A percentile compares a stretch with the other conserved stretches of the same genome.
Conservation (phyloP, 1,140 invertebrate genomes). For the Helicoverpa armigera region DNA sequence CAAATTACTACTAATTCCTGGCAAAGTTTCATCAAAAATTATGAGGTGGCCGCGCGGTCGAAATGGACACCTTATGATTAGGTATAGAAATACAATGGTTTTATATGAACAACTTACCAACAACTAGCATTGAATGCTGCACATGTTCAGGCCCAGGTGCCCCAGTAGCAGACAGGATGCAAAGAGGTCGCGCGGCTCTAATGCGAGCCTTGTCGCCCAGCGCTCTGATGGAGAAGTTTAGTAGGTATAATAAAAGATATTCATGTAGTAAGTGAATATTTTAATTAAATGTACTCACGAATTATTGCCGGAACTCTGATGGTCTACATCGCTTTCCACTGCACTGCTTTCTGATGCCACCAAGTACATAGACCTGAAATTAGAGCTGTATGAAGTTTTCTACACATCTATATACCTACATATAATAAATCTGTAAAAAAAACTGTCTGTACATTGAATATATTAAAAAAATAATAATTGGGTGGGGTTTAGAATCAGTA, state of each 20-base stretch:
- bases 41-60: no score
- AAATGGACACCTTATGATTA: no score
- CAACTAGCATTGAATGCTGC: conserved; percentile 75
- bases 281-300: conserved; percentile 68
- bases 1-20: no score
- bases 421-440: no score
- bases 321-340: conserved; percentile 77
- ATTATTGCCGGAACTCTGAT: conserved; percentile 72
- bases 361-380: conserved; percentile 79
- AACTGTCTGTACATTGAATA: no score
- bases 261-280: neutral
- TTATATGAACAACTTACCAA: no score
- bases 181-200: conserved; percentile 71
- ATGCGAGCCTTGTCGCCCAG: conserved; percentile 57
- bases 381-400: neutral
- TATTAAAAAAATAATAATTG: no score
- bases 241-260: neutral
- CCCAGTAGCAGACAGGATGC: conserved; percentile 73
- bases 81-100: no score
- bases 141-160: conserved; percentile 56
- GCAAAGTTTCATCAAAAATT: no score
- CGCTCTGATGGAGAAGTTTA: neutral
- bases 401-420: no score
- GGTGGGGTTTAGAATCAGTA: no score
- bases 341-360: conserved; percentile 83